These are phyloP conservation scores for Melanerpes formicivorus DNA, from an alignment of 2,113 vertebrate genomes.

Conservation along the genomic window DNA sequence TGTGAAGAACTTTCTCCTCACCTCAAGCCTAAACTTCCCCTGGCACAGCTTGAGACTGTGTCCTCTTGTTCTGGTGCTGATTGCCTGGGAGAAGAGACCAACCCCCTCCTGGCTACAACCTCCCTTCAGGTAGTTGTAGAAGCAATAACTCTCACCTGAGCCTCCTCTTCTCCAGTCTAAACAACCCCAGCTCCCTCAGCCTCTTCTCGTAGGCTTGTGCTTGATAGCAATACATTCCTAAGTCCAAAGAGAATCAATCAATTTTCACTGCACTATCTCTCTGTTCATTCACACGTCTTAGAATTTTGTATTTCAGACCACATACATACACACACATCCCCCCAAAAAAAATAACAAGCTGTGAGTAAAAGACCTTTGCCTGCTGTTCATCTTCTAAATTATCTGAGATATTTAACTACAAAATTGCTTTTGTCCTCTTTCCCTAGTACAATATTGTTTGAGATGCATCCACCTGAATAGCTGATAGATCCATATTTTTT, in stretches of 20 bases:
- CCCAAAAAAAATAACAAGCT: not conserved
- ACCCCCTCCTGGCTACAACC: too few relatives aligned
- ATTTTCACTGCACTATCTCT: not conserved
- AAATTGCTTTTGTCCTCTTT: not conserved
- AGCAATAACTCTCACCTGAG: too few relatives aligned
- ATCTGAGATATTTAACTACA: constrained; percentile 14
- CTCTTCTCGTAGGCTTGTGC: too few relatives aligned
- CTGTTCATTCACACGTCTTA: not conserved
- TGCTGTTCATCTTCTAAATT: not conserved
- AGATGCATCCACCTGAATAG: not conserved
- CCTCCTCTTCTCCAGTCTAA: too few relatives aligned
- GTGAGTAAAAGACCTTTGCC: not conserved
- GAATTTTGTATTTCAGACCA: not conserved
- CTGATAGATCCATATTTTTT: not conserved
- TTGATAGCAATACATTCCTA: not conserved
- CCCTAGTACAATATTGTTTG: not conserved
- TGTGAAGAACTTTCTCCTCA: too few relatives aligned
- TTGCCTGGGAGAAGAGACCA: too few relatives aligned
- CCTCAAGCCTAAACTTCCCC: too few relatives aligned
- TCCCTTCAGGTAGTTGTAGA: too few relatives aligned
- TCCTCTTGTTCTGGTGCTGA: too few relatives aligned
- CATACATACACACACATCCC: too few relatives aligned
- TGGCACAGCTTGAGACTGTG: too few relatives aligned
- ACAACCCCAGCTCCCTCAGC: too few relatives aligned
- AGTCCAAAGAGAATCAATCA: not conserved